A percentile compares a stretch with the other conserved stretches of the same genome.
phyloP scores from a whole-genome alignment of 2,113 vertebrate species.

The Willisornis vidua region DNA sequence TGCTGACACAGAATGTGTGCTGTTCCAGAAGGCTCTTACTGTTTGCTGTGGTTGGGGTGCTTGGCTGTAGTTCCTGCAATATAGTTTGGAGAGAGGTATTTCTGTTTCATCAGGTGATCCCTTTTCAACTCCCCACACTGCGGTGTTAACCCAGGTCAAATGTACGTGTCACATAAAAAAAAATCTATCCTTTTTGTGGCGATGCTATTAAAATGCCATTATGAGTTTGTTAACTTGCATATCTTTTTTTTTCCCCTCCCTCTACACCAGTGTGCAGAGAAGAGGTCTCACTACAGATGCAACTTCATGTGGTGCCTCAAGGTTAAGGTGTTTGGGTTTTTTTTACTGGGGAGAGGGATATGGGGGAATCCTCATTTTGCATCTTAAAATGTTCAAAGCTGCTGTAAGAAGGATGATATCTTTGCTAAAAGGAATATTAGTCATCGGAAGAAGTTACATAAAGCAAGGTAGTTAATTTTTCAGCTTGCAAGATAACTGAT shows the following conservation, averaged over 20 bases:
- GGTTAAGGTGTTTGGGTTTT: rapidly evolving
- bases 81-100: slow-evolving; percentile 6
- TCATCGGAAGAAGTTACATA: not conserved
- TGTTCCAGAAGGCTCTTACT: slow-evolving; percentile 24
- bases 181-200: not conserved
- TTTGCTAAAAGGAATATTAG: not conserved
- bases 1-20: slow-evolving; percentile 36
- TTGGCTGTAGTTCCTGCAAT: slow-evolving; percentile 12
- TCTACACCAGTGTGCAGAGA: not conserved
- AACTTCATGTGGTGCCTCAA: not conserved
- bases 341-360: not conserved
- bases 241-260: not conserved
- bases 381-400: not conserved
- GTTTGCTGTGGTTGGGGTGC: not conserved
- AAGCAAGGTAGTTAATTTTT: not conserved
- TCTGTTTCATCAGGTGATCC: slow-evolving; percentile 42
- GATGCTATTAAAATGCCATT: not conserved
- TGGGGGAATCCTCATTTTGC: rapidly evolving
- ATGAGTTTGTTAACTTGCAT: not conserved
- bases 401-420: not conserved
- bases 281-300: not conserved
- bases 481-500: not conserved
- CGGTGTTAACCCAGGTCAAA: not conserved
- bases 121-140: not conserved
- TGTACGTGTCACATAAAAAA: not conserved